Conservation (phyloP, 2,797 vertebrate genomes). For the Chromobotia macracanthus region DNA sequence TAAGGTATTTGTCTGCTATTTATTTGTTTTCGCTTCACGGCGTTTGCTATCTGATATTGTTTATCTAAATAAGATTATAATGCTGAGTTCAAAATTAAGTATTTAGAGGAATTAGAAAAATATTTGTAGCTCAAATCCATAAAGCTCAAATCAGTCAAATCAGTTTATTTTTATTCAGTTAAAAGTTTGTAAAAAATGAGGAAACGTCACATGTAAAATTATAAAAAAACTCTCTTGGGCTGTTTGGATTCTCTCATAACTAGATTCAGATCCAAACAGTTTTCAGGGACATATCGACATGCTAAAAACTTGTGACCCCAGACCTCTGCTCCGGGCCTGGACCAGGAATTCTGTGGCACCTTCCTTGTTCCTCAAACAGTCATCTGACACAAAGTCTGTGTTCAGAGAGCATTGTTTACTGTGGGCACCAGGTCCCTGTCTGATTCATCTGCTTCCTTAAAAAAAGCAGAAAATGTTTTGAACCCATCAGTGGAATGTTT, state of each 20-base stretch:
- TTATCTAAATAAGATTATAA: constrained; percentile 13
- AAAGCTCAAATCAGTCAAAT: constrained; percentile 6
- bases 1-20: constrained; percentile 66
- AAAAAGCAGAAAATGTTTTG: constrained; percentile 29
- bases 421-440: constrained; percentile 11
- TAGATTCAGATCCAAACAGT: too few relatives aligned
- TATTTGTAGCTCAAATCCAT: neutral
- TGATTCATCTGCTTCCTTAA: constrained; percentile 14
- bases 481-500: neutral
- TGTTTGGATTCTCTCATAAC: neutral
- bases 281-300: too few relatives aligned
- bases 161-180: neutral
- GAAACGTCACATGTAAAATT: too few relatives aligned
- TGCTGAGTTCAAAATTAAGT: neutral
- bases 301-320: neutral
- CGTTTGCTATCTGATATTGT: constrained; percentile 39
- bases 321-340: neutral
- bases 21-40: constrained; percentile 66
- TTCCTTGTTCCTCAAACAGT: neutral
- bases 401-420: constrained; percentile 26
- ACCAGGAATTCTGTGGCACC: constrained; percentile 44
- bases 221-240: too few relatives aligned
- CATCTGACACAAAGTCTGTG: constrained; percentile 7
- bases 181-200: too few relatives aligned
- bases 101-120: neutral